Conservation (phyloP, 2,113 vertebrate genomes). For the Heptranchias perlo region DNA sequence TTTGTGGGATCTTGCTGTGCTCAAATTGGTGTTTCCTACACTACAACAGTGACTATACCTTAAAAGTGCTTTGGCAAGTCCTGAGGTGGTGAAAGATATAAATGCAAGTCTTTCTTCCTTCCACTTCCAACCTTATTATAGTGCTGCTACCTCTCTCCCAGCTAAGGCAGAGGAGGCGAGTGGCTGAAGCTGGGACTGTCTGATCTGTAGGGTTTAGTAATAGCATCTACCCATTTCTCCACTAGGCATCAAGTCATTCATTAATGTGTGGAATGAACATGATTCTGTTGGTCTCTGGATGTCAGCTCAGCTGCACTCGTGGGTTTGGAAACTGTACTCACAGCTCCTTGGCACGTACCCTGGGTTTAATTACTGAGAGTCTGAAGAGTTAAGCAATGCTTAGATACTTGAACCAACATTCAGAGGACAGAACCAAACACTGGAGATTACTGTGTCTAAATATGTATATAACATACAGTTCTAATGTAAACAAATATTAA, state of each 20-base stretch:
- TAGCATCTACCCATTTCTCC: not conserved
- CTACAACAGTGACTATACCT: no score
- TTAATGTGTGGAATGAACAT: not conserved
- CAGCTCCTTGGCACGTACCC: not conserved
- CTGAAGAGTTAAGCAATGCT: not conserved
- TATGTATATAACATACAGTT: not conserved
- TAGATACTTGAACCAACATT: not conserved
- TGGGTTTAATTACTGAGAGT: not conserved
- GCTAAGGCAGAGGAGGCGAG: not conserved
- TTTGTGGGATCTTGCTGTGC: no score
- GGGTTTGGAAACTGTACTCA: not conserved
- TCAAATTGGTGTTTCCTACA: no score
- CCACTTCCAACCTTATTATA: no score
- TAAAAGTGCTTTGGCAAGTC: no score
- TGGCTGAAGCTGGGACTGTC: no score
- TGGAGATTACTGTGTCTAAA: slow-evolving; percentile 8
- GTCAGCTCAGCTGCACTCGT: not conserved
- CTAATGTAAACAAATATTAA: not conserved
- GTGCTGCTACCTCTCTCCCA: no score
- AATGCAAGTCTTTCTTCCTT: no score
- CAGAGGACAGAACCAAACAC: not conserved
- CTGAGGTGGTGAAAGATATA: no score
- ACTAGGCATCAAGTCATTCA: not conserved
- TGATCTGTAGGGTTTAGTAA: not conserved
- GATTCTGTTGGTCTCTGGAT: not conserved